Conservation (phyloP, 2,888 invertebrate species). For the Drosophila lacicola region DNA sequence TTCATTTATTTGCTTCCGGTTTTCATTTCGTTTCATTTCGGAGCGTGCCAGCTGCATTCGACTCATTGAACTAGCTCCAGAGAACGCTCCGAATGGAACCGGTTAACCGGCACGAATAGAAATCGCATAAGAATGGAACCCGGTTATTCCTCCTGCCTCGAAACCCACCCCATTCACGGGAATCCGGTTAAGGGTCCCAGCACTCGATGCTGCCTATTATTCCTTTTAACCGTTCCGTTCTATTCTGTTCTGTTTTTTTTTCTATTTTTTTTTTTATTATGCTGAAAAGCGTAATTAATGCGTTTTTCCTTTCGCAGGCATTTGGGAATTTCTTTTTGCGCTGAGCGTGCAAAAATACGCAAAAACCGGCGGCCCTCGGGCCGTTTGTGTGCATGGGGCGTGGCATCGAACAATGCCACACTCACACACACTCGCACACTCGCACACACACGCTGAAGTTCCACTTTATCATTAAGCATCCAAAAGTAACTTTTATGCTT, state of each 20-base stretch:
- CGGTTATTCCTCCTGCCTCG: slow-evolving; percentile 3
- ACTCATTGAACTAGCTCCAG: slow-evolving; percentile 16
- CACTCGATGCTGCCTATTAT: slow-evolving; percentile 40
- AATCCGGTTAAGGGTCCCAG: slow-evolving; percentile 42
- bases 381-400: slow-evolving; percentile 41
- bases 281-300: slow-evolving; percentile 79
- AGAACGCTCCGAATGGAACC: slow-evolving; percentile 26
- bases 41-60: slow-evolving; percentile 49
- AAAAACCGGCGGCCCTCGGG: slow-evolving; percentile 37
- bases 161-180: slow-evolving; percentile 51
- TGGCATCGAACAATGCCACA: slow-evolving; percentile 54
- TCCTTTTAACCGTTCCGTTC: slow-evolving; percentile 6
- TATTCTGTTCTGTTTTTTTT: slow-evolving; percentile 20
- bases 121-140: slow-evolving; percentile 16
- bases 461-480: slow-evolving; percentile 76
- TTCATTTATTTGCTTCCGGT: slow-evolving; percentile 72
- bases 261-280: slow-evolving; percentile 35
- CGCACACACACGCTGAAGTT: slow-evolving; percentile 33
- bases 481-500: slow-evolving; percentile 78
- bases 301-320: slow-evolving; percentile 62
- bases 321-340: slow-evolving; percentile 49
- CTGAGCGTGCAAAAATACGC: slow-evolving; percentile 72
- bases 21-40: slow-evolving; percentile 23
- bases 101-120: slow-evolving; percentile 60
- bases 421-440: slow-evolving; percentile 19